phyloP scores from a whole-genome alignment of 2,113 vertebrate species.

The Aegithalos caudatus region DNA sequence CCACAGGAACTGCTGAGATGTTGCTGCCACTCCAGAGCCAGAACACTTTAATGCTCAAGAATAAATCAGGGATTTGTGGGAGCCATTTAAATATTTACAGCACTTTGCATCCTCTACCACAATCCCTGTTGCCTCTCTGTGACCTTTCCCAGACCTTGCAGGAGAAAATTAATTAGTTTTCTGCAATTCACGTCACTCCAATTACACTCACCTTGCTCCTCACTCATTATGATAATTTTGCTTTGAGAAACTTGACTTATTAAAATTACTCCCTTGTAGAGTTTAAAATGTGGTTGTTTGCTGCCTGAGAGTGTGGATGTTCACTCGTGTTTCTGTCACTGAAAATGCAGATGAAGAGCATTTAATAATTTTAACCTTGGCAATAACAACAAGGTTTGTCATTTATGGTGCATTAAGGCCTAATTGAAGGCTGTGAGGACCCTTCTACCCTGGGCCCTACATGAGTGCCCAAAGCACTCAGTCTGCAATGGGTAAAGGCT shows the following conservation, averaged over 20 bases:
- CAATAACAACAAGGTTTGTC: neutral
- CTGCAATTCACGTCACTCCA: neutral
- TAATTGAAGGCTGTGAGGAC: neutral
- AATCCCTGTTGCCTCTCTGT: neutral
- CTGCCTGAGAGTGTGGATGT: neutral
- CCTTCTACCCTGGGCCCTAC: neutral
- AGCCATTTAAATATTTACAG: neutral
- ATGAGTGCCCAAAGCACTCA: neutral
- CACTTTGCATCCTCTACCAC: neutral
- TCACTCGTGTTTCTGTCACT: neutral
- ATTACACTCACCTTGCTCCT: neutral
- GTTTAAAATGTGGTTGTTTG: neutral
- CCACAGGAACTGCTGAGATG: rapidly evolving
- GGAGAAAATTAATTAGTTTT: neutral
- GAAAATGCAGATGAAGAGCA: neutral
- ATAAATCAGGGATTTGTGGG: neutral
- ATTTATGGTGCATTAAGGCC: neutral
- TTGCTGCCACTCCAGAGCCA: neutral
- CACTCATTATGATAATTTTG: neutral
- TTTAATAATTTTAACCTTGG: neutral
- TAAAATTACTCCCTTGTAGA: neutral
- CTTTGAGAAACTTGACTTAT: slow-evolving; percentile 1
- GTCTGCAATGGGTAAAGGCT: neutral
- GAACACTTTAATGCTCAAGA: neutral
- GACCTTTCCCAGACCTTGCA: neutral